Base-by-base conservation (phyloP, 2,888 invertebrate species). In the Candidula unifasciata region DNA sequence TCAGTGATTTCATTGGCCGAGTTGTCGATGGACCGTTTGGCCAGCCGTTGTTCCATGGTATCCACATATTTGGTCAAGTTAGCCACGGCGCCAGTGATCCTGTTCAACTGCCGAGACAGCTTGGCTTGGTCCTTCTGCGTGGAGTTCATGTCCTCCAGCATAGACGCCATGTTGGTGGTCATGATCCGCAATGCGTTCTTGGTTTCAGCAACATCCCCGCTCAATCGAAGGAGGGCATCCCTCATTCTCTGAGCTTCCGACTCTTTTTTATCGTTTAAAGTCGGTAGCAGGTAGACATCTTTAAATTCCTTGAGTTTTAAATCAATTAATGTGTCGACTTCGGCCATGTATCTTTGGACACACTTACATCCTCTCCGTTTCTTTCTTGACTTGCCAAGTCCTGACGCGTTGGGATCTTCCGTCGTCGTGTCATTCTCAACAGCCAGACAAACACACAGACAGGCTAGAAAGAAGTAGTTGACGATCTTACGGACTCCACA, bases 281-380 rank as follows among this genome's bases (percentile, higher is more conserved):
- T 71, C 5, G 80, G 85, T 18, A 83, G 76, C 21, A 86, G 83
- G 78, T 86, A 86, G 35, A 78, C 60, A 73, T 85, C 81, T 64
- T 85, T 83, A 77, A 86, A 86, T 57, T 85, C 83, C 27, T 73
- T 79, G 64, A 86, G 78, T 18, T 83, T 80, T 27, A 81, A 69
- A 64, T 86, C 86, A 54, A 86, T 85, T 83, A 85, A 37, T 52
- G 83, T 64, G 30, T 74, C 69, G 24, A 86, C 85, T 27, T 85
- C 85, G 33, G 82, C 54, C 80, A 83, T 85, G 81, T 85, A 86
- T 21, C 85, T 83, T 27, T 81, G 80, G 37, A 83, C 64, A 78
- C 86, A 86, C 66, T 86, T 86, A 66, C 86, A 86, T 27, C 86
- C 83, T 13, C 79, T 57, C 10, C 79, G 57, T 30, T 83, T 83